Evolutionary conservation across 2,113 vertebrate species (phyloP), one percentile per base, ranked within the genome.

Genomic region (Cyanocitta stelleri): DNA sequence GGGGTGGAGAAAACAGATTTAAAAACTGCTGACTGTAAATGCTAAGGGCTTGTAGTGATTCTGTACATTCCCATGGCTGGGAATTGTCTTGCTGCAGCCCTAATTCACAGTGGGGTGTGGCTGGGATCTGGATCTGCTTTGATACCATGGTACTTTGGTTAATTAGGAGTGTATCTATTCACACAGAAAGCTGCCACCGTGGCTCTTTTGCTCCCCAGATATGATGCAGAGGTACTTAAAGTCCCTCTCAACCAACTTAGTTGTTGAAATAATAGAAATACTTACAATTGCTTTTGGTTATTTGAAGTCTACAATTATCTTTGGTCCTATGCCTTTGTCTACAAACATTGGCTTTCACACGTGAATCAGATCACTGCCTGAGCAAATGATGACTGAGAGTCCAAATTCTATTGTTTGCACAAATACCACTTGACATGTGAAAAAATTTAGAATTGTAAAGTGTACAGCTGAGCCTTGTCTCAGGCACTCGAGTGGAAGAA

Each of bases 281-380:
- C 49, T 85, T 76, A 37, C 35, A 56, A 23, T 39, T 76, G 11
- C 2, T 85, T 82, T 86, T 56, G 14, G n/a, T 73, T 61, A 35
- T 62, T 92, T 71, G 51, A 77, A 46, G 7, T 55, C 27, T 63
- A 20, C 76, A 77, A 16, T 13, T 29, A 13, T 41, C 37, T 86
- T 81, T 52, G n/a, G 16, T 87, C 32, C 12, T 63, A 16, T n/a
- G 56, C 30, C 33, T 84, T 94, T 69, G 21, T 32, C 67, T 48
- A 18, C 30, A 80, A 69, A 16, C 12, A 5, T 13, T 48, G 13
- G 22, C 33, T 81, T 74, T 90, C 41, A n/a, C 76, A 52, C 13
- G 15, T 33, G 86, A 92, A 84, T 88, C 30, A 77, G 44, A 90
- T 78, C 18, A 67, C n/a, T 94, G 55, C 51, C 68, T 74, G 32